phyloP scores from a whole-genome alignment of 2,888 invertebrate genomes.

The Itoplectis maculator region DNA sequence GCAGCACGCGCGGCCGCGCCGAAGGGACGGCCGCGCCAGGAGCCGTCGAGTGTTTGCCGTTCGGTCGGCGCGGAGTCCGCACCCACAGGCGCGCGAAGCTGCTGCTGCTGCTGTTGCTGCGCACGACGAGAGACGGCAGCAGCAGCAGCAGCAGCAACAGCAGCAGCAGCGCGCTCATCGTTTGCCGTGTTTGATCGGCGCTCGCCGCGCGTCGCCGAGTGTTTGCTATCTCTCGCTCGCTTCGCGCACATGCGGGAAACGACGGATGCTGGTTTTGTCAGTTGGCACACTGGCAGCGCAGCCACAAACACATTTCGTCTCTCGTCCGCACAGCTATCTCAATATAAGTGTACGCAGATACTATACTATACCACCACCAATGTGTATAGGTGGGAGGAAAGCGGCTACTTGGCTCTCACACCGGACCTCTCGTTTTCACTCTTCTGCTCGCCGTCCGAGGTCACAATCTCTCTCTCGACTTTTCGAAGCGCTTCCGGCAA shows the following conservation, averaged over 20 bases:
- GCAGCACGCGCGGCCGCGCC: neutral
- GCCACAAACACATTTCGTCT: constrained; percentile 26
- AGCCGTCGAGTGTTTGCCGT: constrained; percentile 74
- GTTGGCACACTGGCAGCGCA: constrained; percentile 21
- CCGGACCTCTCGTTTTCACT: constrained; percentile 19
- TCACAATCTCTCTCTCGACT: constrained; percentile 16
- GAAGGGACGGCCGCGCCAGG: constrained; percentile 39
- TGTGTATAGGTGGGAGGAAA: constrained; percentile 23
- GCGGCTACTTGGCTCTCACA: neutral
- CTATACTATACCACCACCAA: no score
- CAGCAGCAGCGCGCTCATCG: constrained; percentile 5
- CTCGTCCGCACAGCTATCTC: no score
- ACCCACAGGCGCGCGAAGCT: constrained; percentile 13
- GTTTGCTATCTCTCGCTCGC: constrained; percentile 71
- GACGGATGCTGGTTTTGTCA: constrained; percentile 63
- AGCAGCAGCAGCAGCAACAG: no score
- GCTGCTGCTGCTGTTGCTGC: no score
- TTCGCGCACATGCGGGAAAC: constrained; percentile 42
- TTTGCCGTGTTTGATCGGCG: constrained; percentile 69
- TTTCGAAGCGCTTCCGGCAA: constrained; percentile 1
- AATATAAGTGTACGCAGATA: neutral
- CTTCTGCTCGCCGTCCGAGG: constrained; percentile 36
- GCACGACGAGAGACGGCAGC: neutral
- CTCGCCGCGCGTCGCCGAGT: constrained; percentile 65
- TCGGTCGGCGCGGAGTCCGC: constrained; percentile 68